Evolutionary conservation across 2,888 invertebrate genomes (phyloP).

Genomic region (Sympetrum striolatum): DNA sequence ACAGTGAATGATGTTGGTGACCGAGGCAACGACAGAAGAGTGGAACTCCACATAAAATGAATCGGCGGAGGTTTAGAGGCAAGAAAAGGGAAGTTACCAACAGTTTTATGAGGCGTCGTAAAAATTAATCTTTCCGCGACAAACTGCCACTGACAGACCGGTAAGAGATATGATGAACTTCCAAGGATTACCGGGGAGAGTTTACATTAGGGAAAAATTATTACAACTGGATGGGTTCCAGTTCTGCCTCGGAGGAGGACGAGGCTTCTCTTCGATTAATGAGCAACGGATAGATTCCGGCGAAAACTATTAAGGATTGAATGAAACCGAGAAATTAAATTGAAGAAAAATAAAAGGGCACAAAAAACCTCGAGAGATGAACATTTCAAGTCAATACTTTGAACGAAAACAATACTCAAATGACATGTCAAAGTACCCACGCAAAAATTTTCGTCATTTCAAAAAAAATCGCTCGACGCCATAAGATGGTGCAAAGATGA

Average conservation of each 20-base stretch:
- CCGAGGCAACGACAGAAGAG: not conserved
- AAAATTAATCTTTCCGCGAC: slow-evolving; percentile 25
- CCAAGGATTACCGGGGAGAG: slow-evolving; percentile 10
- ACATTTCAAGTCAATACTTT: too few relatives aligned
- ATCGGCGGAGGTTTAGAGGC: not conserved
- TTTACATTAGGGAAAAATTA: not conserved
- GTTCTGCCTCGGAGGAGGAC: not conserved
- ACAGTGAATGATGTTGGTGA: slow-evolving; percentile 33
- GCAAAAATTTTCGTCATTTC: too few relatives aligned
- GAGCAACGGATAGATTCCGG: not conserved
- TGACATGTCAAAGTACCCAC: too few relatives aligned
- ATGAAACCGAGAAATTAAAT: too few relatives aligned
- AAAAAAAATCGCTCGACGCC: too few relatives aligned
- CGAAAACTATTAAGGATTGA: not conserved
- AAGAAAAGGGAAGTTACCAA: not conserved
- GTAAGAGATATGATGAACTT: not conserved
- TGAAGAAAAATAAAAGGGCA: too few relatives aligned
- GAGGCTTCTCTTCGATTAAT: not conserved
- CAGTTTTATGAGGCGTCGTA: slow-evolving; percentile 37
- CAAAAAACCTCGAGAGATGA: too few relatives aligned
- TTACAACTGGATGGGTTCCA: not conserved
- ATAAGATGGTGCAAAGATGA: too few relatives aligned
- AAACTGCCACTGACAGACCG: not conserved
- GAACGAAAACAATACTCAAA: too few relatives aligned
- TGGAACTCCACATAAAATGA: not conserved